Conservation (phyloP, 2,113 vertebrate species). For the Gobiocypris rarus region DNA sequence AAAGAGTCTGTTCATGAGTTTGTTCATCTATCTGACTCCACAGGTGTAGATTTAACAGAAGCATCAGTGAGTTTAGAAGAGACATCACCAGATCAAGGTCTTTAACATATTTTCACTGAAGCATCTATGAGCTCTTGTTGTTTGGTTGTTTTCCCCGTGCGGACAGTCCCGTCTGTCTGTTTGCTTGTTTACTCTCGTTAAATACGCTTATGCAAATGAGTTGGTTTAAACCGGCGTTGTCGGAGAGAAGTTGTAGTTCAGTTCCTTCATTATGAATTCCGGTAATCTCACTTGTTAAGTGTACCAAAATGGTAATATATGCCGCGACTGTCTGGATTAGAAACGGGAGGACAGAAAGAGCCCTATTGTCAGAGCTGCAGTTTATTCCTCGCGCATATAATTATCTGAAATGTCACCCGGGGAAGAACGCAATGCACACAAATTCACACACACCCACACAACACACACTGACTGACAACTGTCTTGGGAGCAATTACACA, state of each 20-base stretch:
- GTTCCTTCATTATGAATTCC: constrained; percentile 93
- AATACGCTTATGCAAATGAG: constrained; percentile 94
- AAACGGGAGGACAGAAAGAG: constrained; percentile 81
- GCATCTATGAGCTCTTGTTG: constrained; percentile 63
- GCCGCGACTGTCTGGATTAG: constrained; percentile 83
- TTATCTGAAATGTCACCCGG: constrained; percentile 87
- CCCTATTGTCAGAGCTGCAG: constrained; percentile 75
- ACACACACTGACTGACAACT: constrained; percentile 57
- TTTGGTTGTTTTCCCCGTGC: constrained; percentile 71
- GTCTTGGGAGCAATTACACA: constrained; percentile 57
- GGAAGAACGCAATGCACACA: constrained; percentile 70
- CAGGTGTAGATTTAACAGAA: constrained; percentile 18
- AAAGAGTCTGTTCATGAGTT: not conserved
- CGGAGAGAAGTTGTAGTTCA: constrained; percentile 84
- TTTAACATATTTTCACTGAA: constrained; percentile 73
- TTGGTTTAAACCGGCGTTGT: constrained; percentile 83
- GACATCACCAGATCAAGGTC: constrained; percentile 78
- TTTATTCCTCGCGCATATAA: constrained; percentile 62
- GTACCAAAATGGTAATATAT: constrained; percentile 89
- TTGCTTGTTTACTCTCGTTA: constrained; percentile 89
- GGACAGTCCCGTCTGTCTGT: constrained; percentile 78
- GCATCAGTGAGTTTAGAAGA: constrained; percentile 53
- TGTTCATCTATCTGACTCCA: constrained; percentile 48
- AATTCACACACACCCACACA: constrained; percentile 74
- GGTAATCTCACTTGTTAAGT: constrained; percentile 90